Evolutionary conservation across 2,797 vertebrate genomes (phyloP), one percentile per base, ranked within the genome.

Genomic region (Hephaestus fuliginosus): DNA sequence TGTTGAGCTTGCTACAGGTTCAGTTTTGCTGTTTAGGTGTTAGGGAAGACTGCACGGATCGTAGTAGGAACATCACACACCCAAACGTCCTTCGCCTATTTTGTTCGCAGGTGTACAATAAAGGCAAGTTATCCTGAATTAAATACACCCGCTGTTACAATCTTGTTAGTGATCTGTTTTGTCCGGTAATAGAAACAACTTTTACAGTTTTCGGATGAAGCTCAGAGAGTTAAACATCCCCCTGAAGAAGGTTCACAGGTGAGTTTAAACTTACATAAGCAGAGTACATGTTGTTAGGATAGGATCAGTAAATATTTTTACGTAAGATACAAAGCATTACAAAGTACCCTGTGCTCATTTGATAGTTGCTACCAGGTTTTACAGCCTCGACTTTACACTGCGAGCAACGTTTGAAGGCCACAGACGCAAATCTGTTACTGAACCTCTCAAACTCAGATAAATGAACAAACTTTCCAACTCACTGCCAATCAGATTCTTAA

Each of bases 281-380:
- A 39, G 44, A 76, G 55, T 5, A 11, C 1, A 30, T 20, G 46
- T 30, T 5, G 28, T 44, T 48, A 43, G 1, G 33, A 65, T 22
- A 25, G n/a, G 22, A 12, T 14, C 14, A 12, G 30, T 22, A 55
- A 17, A 30, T n/a, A 15, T n/a, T 33, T 18, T 44, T 5, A 58
- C 5, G 18, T n/a, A 20, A 11, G 11, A 64, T 28, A 49, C 55
- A 15, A 30, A 80, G 55, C 4, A 39, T 33, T 46, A 71, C 3
- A 78, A 82, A 71, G 77, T 80, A 82, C 87, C 87, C 82, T 81
- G 82, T 86, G 28, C 70, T 80, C 48, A 60, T 7, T 28, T 36
- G 56, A 60, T 67, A 30, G 44, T 3, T 70, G 76, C 70, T 70
- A 58, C 57, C 58, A 22, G 15, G 68, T 64, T 61, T 49, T 58